Percentiles rank a stretch among this genome's conserved stretches.
Evolutionary conservation across 2,797 vertebrate genomes (phyloP).

Genomic region (Neosalanx taihuensis): DNA sequence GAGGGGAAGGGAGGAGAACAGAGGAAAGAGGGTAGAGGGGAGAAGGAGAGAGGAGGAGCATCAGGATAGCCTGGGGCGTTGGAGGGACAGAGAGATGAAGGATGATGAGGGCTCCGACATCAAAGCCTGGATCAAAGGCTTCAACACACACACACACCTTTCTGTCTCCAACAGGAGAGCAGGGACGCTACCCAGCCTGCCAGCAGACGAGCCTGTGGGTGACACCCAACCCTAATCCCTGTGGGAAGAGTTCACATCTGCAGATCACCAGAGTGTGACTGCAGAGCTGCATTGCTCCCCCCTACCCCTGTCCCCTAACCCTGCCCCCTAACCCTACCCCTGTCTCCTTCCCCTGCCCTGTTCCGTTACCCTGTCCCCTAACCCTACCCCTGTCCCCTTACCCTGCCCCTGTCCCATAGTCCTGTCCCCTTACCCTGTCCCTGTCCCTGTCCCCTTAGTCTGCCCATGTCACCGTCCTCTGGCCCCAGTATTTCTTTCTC

Average conservation of each 20-base stretch:
- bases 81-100: conserved; percentile 35
- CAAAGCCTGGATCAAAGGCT: conserved; percentile 64
- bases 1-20: no score
- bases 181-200: conserved; percentile 22
- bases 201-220: conserved; percentile 14
- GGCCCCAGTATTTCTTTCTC: no score
- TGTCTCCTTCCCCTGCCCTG: no score
- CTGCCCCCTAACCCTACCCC: no score
- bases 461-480: no score
- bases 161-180: not conserved
- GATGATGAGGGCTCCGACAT: conserved; percentile 64
- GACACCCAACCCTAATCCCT: conserved; percentile 51
- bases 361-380: no score
- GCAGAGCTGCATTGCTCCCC: conserved; percentile 14
- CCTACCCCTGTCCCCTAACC: no score
- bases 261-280: conserved; percentile 22
- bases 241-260: conserved; percentile 53
- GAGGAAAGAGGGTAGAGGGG: no score
- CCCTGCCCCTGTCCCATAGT: no score
- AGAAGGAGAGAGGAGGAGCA: conserved; percentile 39
- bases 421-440: no score
- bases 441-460: no score
- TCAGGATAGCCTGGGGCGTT: conserved; percentile 48
- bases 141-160: conserved; percentile 26
- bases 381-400: no score